Conservation (phyloP, 2,888 invertebrate genomes). For the Glyphotaelius pellucidus region DNA sequence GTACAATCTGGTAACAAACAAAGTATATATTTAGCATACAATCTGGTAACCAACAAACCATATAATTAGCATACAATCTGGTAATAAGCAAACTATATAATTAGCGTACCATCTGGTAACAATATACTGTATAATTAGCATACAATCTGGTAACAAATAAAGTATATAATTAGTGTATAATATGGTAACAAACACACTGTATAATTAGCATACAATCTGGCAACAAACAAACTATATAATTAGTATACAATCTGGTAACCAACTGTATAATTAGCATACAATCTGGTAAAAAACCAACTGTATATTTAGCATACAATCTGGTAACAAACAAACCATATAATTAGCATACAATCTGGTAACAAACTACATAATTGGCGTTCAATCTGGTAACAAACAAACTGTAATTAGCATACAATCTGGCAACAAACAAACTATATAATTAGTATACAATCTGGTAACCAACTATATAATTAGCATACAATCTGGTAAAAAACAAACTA, state of each 20-base stretch:
- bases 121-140: no score
- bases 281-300: no score
- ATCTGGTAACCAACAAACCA: no score
- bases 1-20: not conserved
- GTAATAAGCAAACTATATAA: constrained; percentile 65
- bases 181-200: not conserved
- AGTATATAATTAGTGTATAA: not conserved
- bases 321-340: not conserved
- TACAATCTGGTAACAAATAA: not conserved
- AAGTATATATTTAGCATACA: no score
- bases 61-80: constrained; percentile 71
- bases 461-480: not conserved
- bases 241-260: no score
- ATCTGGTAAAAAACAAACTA: not conserved
- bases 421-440: no score
- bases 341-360: not conserved
- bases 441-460: not conserved
- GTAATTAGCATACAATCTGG: no score
- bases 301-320: not conserved
- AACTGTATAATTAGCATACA: no score
- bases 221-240: not conserved
- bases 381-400: constrained; percentile 70
- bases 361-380: constrained; percentile 62
- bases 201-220: not conserved
- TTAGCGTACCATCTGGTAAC: no score